Conservation (phyloP, 1,140 invertebrate species). For the Trichonephila clavata region DNA sequence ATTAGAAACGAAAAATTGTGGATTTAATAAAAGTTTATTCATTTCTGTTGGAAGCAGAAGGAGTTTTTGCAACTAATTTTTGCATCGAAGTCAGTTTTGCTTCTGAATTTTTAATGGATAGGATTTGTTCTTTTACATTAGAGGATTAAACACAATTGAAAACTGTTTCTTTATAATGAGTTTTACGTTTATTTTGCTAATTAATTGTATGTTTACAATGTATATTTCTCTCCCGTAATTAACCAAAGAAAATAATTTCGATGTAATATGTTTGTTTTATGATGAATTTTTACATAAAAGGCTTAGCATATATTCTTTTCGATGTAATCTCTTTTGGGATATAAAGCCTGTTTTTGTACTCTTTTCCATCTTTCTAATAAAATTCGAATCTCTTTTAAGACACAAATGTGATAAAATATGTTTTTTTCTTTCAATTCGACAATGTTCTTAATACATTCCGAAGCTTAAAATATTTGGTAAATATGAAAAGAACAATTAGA, state of each 20-base stretch:
- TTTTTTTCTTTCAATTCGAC: too few relatives aligned
- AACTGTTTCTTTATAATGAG: background rate
- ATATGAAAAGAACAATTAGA: too few relatives aligned
- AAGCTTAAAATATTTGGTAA: too few relatives aligned
- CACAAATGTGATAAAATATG: background rate
- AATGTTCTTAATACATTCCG: too few relatives aligned
- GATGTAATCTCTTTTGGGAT: background rate
- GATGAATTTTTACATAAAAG: background rate
- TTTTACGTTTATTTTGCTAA: conserved; percentile 15
- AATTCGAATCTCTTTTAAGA: background rate
- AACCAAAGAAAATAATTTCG: background rate
- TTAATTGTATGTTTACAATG: background rate
- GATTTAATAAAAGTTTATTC: conserved; percentile 40
- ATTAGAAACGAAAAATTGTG: conserved; percentile 14
- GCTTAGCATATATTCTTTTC: background rate
- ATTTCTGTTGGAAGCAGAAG: background rate
- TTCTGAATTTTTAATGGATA: conserved; percentile 26
- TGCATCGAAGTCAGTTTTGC: background rate
- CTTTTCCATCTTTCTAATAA: background rate
- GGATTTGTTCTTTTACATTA: conserved; percentile 1
- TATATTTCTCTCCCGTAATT: background rate
- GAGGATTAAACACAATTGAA: background rate
- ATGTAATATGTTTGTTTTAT: background rate
- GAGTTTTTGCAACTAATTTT: background rate
- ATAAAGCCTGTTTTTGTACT: background rate